Evolutionary conservation across 2,888 invertebrate genomes (phyloP).

Genomic region (Oscheius sp.): DNA sequence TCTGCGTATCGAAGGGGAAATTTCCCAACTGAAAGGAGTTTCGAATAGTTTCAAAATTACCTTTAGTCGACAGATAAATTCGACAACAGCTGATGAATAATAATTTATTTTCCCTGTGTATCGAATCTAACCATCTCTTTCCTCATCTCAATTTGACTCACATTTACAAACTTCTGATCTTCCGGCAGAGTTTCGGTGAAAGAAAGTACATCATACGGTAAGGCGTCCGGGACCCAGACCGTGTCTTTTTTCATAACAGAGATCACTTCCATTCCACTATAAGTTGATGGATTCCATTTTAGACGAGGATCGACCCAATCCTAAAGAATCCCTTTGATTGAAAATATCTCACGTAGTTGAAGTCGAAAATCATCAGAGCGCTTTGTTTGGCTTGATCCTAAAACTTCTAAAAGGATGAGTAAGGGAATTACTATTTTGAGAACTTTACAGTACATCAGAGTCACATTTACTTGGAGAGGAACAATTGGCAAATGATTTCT

Average conservation of each 20-base stretch:
- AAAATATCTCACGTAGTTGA: neutral
- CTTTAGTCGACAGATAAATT: constrained; percentile 2
- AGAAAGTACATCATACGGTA: neutral
- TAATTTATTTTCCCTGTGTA: neutral
- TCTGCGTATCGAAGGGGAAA: constrained; percentile 1
- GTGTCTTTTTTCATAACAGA: neutral
- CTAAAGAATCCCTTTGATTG: neutral
- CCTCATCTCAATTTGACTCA: neutral
- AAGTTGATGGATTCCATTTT: neutral
- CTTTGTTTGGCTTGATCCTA: constrained; percentile 2
- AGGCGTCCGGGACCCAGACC: neutral
- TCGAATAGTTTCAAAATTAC: neutral
- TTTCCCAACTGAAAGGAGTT: constrained; percentile 1
- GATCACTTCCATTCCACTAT: neutral
- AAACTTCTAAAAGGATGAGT: neutral
- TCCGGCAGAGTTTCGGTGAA: neutral
- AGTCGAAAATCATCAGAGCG: neutral
- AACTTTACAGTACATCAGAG: neutral
- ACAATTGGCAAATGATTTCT: neutral
- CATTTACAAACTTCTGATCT: neutral
- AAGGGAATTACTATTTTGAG: neutral
- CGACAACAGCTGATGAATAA: neutral
- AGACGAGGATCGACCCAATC: neutral
- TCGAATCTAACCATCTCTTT: neutral
- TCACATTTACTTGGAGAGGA: neutral